Percentiles rank a stretch among this genome's conserved stretches.
These are phyloP conservation scores for Macrosteles quadrilineatus DNA, from an alignment of 1,140 invertebrate genomes.

Conservation along the genomic window DNA sequence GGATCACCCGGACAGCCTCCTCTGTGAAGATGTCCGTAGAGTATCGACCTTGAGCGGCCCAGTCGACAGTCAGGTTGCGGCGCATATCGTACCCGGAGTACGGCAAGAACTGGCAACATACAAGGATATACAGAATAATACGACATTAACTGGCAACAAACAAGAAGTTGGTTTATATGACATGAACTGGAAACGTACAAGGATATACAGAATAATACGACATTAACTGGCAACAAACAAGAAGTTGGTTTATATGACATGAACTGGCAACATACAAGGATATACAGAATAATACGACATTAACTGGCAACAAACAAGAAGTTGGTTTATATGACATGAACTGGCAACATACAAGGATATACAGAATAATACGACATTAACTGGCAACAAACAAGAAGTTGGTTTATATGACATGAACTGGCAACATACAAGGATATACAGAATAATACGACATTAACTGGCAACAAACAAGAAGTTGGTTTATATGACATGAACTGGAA, in stretches of 20 bases:
- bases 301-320: too few species aligned
- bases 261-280: neutral
- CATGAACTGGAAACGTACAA: neutral
- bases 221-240: neutral
- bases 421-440: too few species aligned
- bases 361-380: too few species aligned
- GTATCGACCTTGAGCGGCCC: constrained; percentile 63
- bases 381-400: too few species aligned
- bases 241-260: neutral
- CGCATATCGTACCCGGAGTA: constrained; percentile 66
- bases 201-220: neutral
- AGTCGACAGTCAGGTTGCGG: constrained; percentile 61
- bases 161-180: neutral
- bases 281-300: neutral
- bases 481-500: too few species aligned
- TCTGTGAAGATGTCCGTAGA: constrained; percentile 76
- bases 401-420: too few species aligned
- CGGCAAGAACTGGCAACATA: constrained; percentile 45
- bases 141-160: neutral
- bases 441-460: too few species aligned
- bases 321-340: too few species aligned
- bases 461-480: too few species aligned
- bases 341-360: too few species aligned
- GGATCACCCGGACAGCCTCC: constrained; percentile 69
- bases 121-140: constrained; percentile 29